A percentile compares a stretch with the other conserved stretches of the same genome.
phyloP scores from a whole-genome alignment of 2,888 invertebrate genomes.

The Nebria salina region DNA sequence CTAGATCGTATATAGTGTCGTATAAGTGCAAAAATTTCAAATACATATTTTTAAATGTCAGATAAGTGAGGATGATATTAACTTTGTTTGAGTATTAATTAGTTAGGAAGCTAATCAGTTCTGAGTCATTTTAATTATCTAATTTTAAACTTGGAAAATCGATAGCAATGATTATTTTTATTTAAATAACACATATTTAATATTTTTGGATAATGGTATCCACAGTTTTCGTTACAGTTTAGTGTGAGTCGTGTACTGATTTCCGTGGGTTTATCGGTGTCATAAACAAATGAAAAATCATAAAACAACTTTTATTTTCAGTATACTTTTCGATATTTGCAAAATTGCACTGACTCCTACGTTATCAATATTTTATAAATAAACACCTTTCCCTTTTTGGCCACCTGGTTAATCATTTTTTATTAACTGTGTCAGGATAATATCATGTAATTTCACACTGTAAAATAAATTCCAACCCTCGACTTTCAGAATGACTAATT shows the following conservation, averaged over 20 bases:
- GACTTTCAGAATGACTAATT: not conserved
- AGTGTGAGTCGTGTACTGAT: no score
- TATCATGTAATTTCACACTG: not conserved
- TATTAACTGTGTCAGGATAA: not conserved
- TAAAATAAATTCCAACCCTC: not conserved
- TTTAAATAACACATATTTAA: not conserved
- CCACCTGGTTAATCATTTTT: not conserved
- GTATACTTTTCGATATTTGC: not conserved
- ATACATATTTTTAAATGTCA: not conserved
- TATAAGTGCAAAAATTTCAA: no score
- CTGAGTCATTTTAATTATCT: not conserved
- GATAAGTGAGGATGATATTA: not conserved
- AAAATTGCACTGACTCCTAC: not conserved
- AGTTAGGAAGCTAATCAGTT: not conserved
- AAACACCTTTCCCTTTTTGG: constrained; percentile 1
- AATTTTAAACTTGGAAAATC: not conserved
- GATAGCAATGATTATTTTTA: not conserved
- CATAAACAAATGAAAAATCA: not conserved
- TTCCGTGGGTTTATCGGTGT: not conserved
- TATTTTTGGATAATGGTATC: no score
- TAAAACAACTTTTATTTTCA: not conserved
- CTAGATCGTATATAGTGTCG: not conserved
- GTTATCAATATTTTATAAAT: not conserved
- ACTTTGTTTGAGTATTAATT: not conserved
- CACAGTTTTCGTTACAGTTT: no score